phyloP scores from a whole-genome alignment of 2,113 vertebrate species.

The Halichoerus grypus region DNA sequence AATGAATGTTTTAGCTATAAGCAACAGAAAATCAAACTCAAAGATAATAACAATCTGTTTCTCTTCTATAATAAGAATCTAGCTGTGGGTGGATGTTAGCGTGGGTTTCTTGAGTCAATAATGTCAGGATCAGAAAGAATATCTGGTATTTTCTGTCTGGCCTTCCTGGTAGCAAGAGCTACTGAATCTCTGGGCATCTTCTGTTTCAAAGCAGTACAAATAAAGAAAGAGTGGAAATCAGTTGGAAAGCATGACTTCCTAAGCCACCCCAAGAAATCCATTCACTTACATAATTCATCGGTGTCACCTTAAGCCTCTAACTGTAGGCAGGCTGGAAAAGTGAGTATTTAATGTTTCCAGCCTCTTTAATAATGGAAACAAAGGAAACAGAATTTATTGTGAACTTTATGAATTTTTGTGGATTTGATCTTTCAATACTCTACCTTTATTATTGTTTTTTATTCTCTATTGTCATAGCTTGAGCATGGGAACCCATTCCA shows the following conservation, averaged over 20 bases:
- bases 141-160: background rate
- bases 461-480: background rate
- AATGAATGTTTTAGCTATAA: background rate
- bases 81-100: background rate
- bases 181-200: background rate
- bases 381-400: background rate
- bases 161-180: background rate
- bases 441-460: background rate
- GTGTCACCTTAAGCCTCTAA: background rate
- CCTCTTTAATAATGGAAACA: background rate
- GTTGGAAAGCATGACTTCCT: background rate
- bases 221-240: background rate
- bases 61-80: background rate
- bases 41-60: background rate
- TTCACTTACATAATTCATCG: background rate
- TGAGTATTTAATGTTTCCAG: background rate
- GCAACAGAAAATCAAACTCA: background rate
- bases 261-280: background rate
- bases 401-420: background rate
- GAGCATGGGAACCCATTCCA: background rate
- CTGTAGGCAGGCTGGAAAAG: background rate
- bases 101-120: background rate
- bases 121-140: background rate
- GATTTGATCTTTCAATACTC: background rate
- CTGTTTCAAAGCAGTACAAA: background rate